Evolutionary conservation across 1,140 invertebrate species (phyloP).

Genomic region (Caerostris extrusa): DNA sequence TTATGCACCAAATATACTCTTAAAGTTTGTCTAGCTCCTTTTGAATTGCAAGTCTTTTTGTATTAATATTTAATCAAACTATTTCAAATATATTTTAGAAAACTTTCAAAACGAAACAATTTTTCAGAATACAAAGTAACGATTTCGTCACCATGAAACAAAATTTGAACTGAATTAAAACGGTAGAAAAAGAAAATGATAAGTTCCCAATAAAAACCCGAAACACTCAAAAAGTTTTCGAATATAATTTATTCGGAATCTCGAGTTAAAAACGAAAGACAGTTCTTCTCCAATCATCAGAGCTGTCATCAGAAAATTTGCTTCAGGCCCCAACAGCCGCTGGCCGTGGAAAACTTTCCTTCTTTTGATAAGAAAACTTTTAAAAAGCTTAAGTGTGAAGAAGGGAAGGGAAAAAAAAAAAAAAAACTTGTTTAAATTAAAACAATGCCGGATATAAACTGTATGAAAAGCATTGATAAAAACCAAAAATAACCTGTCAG

Average conservation of each 20-base stretch:
- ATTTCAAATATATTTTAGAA: no score
- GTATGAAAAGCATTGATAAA: background rate
- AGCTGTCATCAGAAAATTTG: slow-evolving; percentile 51
- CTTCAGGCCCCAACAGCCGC: slow-evolving; percentile 2
- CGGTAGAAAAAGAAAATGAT: background rate
- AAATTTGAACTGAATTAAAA: background rate
- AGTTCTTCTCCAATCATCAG: slow-evolving; percentile 27
- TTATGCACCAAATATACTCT: no score
- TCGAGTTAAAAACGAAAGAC: background rate
- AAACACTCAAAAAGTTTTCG: slow-evolving; percentile 27
- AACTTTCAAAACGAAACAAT: no score
- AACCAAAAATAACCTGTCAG: slow-evolving; percentile 40
- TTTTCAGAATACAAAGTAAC: no score
- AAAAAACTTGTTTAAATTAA: slow-evolving; percentile 57
- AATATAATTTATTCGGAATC: slow-evolving; percentile 18
- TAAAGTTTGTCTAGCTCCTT: no score
- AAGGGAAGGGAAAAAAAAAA: background rate
- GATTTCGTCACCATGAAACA: no score
- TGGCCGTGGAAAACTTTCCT: background rate
- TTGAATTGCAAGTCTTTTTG: no score
- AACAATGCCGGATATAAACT: slow-evolving; percentile 39
- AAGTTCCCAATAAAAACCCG: background rate
- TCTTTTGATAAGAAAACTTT: slow-evolving; percentile 3
- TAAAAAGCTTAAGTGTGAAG: background rate
- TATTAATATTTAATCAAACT: no score